Base-by-base conservation (phyloP, 2,888 invertebrate species). In the Crocallis elinguaria region DNA sequence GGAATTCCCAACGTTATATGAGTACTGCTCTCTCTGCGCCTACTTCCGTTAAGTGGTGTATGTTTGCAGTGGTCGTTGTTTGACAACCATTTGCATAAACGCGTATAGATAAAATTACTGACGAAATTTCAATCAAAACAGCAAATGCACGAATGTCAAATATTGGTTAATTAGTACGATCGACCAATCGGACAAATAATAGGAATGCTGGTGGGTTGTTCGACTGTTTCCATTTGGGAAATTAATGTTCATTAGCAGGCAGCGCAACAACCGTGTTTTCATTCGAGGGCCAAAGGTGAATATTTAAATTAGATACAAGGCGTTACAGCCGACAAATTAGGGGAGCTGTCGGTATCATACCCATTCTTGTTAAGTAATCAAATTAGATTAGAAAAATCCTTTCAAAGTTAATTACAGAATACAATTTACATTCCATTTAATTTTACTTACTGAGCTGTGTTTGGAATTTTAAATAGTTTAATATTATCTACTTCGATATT, bases 181-280 rank as follows among this genome's bases (percentile, higher is more conserved):
- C 57, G 57, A 41, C 62, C 66, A 64, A 65, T 64, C 59, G 55
- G 46, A 64, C 67, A 66, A 65, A 66, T 66, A 67, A 65, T 63
- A 45, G 58, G 53, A 51, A 61, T 60, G 48, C 53, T 49, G 46
- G 48, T 55, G 49, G 62, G 62, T 68, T 69, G 64, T 67, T 69
- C 70, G 69, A 64, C 67, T 64, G 66, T 66, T 65, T 69, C 67
- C 72, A 77, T 78, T 78, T 68, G 64, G 71, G 59, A 71, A 75
- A 77, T 76, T 73, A 75, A 69, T 71, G 72, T 67, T 74, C 64
- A 70, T 77, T 75, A 73, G 64, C 63, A 69, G 57, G 65, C 64
- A 46, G 60, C 46, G 50, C 41, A 60, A 67, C 54, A 68, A 44
- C 58, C 62, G 63, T 61, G 62, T 64, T 69, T 68, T 69, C 67